Conservation (phyloP, 1,140 invertebrate genomes). For the Pteromalus puparum region DNA sequence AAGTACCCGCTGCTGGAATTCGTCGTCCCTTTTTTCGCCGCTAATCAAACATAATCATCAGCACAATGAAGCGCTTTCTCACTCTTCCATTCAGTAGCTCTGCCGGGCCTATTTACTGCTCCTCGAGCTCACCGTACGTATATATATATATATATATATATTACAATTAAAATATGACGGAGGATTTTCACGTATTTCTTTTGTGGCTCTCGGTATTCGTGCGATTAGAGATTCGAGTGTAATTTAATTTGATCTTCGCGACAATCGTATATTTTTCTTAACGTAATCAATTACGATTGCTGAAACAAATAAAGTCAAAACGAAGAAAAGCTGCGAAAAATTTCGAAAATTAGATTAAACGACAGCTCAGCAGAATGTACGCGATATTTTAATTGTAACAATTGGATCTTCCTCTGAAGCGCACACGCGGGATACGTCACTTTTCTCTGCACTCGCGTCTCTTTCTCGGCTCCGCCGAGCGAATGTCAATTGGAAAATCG, state of each 20-base stretch:
- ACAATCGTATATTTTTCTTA: too few species aligned
- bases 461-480: conserved; percentile 43
- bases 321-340: too few species aligned
- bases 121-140: background rate
- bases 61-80: conserved; percentile 9
- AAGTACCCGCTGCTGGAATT: conserved; percentile 17
- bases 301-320: too few species aligned
- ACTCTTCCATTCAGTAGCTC: background rate
- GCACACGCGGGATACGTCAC: conserved; percentile 44
- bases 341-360: background rate
- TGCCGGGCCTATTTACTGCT: background rate
- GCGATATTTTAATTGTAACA: conserved; percentile 47
- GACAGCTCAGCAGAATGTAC: background rate
- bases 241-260: too few species aligned
- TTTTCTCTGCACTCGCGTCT: conserved; percentile 28
- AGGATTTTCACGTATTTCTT: background rate
- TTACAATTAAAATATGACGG: too few species aligned
- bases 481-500: conserved; percentile 71
- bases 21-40: conserved; percentile 26
- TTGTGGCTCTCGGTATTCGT: too few species aligned
- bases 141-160: too few species aligned
- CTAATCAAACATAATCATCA: conserved; percentile 13
- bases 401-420: conserved; percentile 43
- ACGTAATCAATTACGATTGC: too few species aligned
- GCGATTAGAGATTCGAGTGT: too few species aligned